These are phyloP conservation scores for Hybognathus amarus DNA, from an alignment of 2,797 vertebrate species.

Conservation along the genomic window DNA sequence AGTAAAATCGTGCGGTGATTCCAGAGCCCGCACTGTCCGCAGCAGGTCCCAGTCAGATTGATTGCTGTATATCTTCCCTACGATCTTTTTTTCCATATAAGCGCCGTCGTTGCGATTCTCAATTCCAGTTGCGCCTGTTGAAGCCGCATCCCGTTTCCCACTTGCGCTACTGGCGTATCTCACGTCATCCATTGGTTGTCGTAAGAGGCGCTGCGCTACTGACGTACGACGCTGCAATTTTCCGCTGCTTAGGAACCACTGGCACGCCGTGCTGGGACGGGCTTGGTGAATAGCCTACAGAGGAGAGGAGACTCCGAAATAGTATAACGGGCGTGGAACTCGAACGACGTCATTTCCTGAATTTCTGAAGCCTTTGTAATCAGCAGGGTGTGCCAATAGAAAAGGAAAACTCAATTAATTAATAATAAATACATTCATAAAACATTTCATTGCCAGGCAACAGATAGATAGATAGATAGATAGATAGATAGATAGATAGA, in stretches of 20 bases:
- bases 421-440: background rate
- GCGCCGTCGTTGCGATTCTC: slow-evolving; percentile 67
- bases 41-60: slow-evolving; percentile 63
- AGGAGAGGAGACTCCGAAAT: slow-evolving; percentile 60
- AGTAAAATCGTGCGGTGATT: slow-evolving; percentile 65
- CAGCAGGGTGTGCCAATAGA: slow-evolving; percentile 26
- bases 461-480: slow-evolving; percentile 1
- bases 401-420: background rate
- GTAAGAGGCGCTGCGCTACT: slow-evolving; percentile 50
- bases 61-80: slow-evolving; percentile 64
- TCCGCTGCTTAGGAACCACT: slow-evolving; percentile 50
- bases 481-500: slow-evolving; percentile 6
- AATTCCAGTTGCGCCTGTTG: slow-evolving; percentile 53
- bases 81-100: slow-evolving; percentile 46
- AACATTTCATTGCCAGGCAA: background rate
- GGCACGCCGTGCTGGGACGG: slow-evolving; percentile 65
- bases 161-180: slow-evolving; percentile 66
- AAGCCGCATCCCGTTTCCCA: slow-evolving; percentile 14
- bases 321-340: slow-evolving; percentile 58
- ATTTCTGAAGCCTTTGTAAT: slow-evolving; percentile 34
- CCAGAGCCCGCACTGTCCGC: slow-evolving; percentile 29
- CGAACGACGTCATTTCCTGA: slow-evolving; percentile 57
- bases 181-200: slow-evolving; percentile 56
- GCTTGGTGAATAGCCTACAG: slow-evolving; percentile 69
- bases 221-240: slow-evolving; percentile 66